A percentile compares a stretch with the other conserved stretches of the same genome.
Evolutionary conservation across 1,140 invertebrate species (phyloP).

Genomic region (Drosophila pallidifrons): DNA sequence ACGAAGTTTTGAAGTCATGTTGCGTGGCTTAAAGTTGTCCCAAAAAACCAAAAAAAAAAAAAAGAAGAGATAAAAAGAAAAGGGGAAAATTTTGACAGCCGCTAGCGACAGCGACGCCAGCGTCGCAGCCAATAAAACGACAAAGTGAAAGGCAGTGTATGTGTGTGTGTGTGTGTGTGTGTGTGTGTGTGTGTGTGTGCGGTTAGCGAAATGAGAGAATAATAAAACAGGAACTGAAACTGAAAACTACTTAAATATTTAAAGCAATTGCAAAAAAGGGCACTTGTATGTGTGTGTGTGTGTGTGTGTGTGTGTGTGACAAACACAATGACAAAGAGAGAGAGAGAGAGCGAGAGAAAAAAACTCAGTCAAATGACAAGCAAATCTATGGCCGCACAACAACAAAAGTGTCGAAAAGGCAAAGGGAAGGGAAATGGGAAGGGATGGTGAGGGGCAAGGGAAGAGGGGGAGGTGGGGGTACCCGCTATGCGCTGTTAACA

Average conservation of each 20-base stretch:
- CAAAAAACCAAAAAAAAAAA: conserved; percentile 17
- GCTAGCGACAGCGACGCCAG: neutral
- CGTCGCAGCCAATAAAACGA: conserved; percentile 21
- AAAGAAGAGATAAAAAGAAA: neutral
- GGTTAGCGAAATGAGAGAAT: conserved; percentile 50
- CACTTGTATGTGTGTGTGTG: conserved; percentile 37
- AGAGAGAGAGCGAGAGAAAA: conserved; percentile 38
- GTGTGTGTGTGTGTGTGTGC: conserved; percentile 36
- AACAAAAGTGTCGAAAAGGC: neutral
- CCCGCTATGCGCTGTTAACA: conserved; percentile 58
- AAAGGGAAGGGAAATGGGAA: conserved; percentile 11
- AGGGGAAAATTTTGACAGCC: neutral
- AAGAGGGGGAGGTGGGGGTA: neutral
- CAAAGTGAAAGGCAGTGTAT: conserved; percentile 22
- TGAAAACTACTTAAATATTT: conserved; percentile 76
- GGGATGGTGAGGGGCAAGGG: neutral
- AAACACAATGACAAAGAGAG: conserved; percentile 47
- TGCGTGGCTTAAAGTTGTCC: conserved; percentile 36
- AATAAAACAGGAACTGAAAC: conserved; percentile 55
- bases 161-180: neutral
- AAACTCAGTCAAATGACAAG: conserved; percentile 40
- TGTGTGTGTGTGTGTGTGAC: conserved; percentile 37
- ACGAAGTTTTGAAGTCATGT: conserved; percentile 21
- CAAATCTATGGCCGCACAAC: conserved; percentile 47
- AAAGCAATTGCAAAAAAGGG: conserved; percentile 67